Base-by-base conservation (phyloP, 1,140 invertebrate species). In the Pogonus chalceus region DNA sequence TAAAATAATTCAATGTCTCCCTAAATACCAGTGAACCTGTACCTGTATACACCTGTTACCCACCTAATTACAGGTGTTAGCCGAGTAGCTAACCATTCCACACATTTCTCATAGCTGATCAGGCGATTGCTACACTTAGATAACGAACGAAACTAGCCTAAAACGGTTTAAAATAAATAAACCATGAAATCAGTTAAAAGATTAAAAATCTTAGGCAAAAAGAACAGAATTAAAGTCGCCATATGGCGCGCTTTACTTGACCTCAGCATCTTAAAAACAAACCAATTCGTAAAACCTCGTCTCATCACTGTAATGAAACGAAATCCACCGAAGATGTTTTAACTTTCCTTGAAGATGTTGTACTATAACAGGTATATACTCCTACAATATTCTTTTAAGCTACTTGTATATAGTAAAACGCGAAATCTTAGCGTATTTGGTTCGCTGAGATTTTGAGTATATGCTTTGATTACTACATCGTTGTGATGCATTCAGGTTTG, bases 111-210 rank as follows among this genome's bases (percentile, higher is more conserved):
- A 31, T 14, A 9, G 18, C 18, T 43, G 37, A n/a, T n/a, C 37
- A 31, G 26, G 37, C 7, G 37, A 18, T 43, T 16, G 37, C 37
- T 12, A 7, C 37, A 43, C 18, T 10, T 4, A 7, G 26, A 31
- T 31, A 7, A 14, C 26, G 26, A 43, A 18, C 18, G 18, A 4
- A 16, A 18, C 18, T 4, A 12, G 37, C 37, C 37, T 43, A 43
- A 43, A 43, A 43, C 37, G 37, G 37, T 43, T 43, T 43, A 43
- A 43, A 43, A 43, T 43, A 43, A 43, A 43, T 43, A 43, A 43
- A 43, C 37, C 37, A 43, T 43, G 37, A 43, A 43, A 43, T 43
- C 37, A 10, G 37, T 43, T 43, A 43, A 43, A 18, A 43, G 37
- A 43, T 43, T 43, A 43, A 43, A 43, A 43, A 43, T 43, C 9